These are phyloP conservation scores for western clawed frog (Xenopus tropicalis) DNA, from an alignment of 2,113 vertebrate genomes.

Conservation along the genomic window UCB_Xtro_10.0 CM004443.2:26419501-26420000, in stretches of 20 bases:
- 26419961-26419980: too few relatives aligned
- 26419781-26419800: too few relatives aligned
- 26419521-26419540: constrained; percentile 67
- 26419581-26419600: constrained; percentile 62
- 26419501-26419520: constrained; percentile 74
- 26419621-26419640: constrained; percentile 74
- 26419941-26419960: too few relatives aligned
- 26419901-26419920: too few relatives aligned
- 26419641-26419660: constrained; percentile 68
- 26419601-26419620: constrained; percentile 70
- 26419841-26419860: too few relatives aligned
- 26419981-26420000: too few relatives aligned
- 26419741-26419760: too few relatives aligned
- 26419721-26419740: constrained; percentile 50
- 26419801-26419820: too few relatives aligned
- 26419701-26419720: constrained; percentile 72
- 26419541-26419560: constrained; percentile 68
- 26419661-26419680: constrained; percentile 50
- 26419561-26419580: constrained; percentile 52
- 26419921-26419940: too few relatives aligned
- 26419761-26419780: not conserved
- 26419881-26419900: too few relatives aligned
- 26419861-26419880: too few relatives aligned
- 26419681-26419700: constrained; percentile 68
- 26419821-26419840: too few relatives aligned